Evolutionary conservation across 2,797 vertebrate species (phyloP), one percentile per base, ranked within the genome.

Genomic region (Ceyx erithaca): DNA sequence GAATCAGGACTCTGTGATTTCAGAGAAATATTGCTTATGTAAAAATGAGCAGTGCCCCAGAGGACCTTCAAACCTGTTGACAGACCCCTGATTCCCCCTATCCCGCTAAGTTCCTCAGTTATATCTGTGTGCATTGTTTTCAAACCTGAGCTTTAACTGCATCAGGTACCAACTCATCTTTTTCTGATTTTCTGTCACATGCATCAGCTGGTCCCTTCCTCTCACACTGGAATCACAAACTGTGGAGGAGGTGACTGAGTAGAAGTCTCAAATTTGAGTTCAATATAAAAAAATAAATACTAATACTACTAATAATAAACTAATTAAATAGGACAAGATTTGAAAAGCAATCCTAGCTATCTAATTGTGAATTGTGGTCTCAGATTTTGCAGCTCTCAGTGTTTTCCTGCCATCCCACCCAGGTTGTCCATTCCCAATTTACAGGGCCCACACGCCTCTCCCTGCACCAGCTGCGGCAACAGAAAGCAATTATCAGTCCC

Each of bases 401-500:
- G 16, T 75, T 95, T 89, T 63, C 64, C 94, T 87, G 70, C 87
- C 57, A 94, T 96, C 92, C 95, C 95, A 89, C 87, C 87, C 91
- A 79, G 73, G 69, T 80, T 93, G 86, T 85, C 85, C 84, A 78
- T 67, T 95, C 91, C 85, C 95, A 95, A 91, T 85, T 94, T 92
- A 76, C 89, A 91, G 92, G 86, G 94, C 89, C 89, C 13, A 10
- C 63, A 78, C 30, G 69, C 92, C 73, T 87, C 52, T 58, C 89
- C 80, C 6, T 85, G 68, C 91, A 96, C 87, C 92, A 95, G 92
- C 95, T 95, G 95, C 46, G 12, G 93, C 85, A 92, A 95, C 95
- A 93, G 81, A 93, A 97, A 96, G 91, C 81, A 94, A 94, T 90
- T 97, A 96, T 96, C 84, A 85, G 91, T 85, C 90, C 95, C 96